These are phyloP conservation scores for Brachyopa scutellaris DNA, from an alignment of 2,888 invertebrate genomes.

Conservation along the genomic window DNA sequence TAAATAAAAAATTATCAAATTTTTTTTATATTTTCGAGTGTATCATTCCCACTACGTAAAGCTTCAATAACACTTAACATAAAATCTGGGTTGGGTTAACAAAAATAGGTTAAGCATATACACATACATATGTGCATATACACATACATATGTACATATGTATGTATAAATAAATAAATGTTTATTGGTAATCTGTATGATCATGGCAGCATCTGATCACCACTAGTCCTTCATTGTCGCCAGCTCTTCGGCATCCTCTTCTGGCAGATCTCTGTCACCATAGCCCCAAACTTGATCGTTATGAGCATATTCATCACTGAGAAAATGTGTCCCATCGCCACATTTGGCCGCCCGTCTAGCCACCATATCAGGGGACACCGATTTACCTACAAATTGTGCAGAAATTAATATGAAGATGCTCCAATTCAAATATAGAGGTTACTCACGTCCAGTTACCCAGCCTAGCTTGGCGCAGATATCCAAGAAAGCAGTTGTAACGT, in stretches of 20 bases:
- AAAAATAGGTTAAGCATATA: no score
- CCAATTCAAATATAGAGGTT: no score
- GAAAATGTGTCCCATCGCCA: slow-evolving; percentile 84
- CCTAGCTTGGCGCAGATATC: slow-evolving; percentile 90
- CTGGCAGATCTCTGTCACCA: slow-evolving; percentile 84
- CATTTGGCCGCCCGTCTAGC: slow-evolving; percentile 83
- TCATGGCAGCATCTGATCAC: no score
- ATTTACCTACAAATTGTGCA: slow-evolving; percentile 81
- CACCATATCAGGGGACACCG: slow-evolving; percentile 84
- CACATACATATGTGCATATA: no score
- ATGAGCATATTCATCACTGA: slow-evolving; percentile 79
- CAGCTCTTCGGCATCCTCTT: slow-evolving; percentile 84
- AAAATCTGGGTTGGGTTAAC: no score
- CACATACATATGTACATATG: no score
- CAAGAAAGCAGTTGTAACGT: slow-evolving; percentile 91
- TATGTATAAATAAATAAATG: no score
- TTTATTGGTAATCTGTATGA: no score
- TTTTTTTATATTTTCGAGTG: no score
- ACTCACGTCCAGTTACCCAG: slow-evolving; percentile 90
- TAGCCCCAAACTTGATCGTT: slow-evolving; percentile 85
- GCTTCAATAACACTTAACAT: no score
- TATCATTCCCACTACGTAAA: no score
- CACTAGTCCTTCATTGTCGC: slow-evolving; percentile 82
- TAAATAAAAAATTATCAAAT: no score
- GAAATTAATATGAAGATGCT: neutral